Evolutionary conservation across 92 coral and sea anemone species (phyloP).

Genomic region (Actinernus sp.): DNA sequence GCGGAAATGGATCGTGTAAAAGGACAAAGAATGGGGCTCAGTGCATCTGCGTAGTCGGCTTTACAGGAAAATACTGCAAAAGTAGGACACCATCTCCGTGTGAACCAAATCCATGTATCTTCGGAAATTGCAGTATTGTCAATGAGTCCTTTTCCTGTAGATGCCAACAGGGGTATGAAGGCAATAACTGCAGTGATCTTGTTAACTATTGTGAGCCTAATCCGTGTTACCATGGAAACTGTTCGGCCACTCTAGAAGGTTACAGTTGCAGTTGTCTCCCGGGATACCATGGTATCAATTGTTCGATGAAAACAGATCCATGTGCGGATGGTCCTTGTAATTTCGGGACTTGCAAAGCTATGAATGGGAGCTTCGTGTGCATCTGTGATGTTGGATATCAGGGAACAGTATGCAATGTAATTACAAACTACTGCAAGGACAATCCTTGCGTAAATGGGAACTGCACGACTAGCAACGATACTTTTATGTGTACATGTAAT

Average conservation of each 20-base stretch:
- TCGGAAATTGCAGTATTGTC: constrained; percentile 64
- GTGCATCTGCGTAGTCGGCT: constrained; percentile 72
- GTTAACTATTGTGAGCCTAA: constrained; percentile 48
- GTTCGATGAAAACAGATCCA: constrained; percentile 18
- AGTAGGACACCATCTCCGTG: constrained; percentile 51
- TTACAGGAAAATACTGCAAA: constrained; percentile 58
- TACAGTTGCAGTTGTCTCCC: constrained; percentile 18
- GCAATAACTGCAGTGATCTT: constrained; percentile 30
- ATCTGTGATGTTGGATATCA: not conserved
- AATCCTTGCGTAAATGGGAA: constrained; percentile 23
- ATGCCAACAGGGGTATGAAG: constrained; percentile 63
- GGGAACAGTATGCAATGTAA: constrained; percentile 15
- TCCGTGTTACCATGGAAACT: constrained; percentile 80
- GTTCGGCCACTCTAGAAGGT: constrained; percentile 12
- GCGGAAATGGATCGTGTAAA: constrained; percentile 69
- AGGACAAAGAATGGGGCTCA: constrained; percentile 21
- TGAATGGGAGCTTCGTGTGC: constrained; percentile 11
- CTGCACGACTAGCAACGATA: not conserved
- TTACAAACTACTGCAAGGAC: not conserved
- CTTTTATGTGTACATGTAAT: constrained; percentile 4
- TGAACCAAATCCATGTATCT: constrained; percentile 58
- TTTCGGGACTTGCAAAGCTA: constrained; percentile 21
- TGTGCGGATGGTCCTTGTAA: constrained; percentile 56
- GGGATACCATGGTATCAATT: constrained; percentile 22
- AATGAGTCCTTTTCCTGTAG: constrained; percentile 59